Conservation (phyloP, 2,113 vertebrate species). For the Octodon degus region DNA sequence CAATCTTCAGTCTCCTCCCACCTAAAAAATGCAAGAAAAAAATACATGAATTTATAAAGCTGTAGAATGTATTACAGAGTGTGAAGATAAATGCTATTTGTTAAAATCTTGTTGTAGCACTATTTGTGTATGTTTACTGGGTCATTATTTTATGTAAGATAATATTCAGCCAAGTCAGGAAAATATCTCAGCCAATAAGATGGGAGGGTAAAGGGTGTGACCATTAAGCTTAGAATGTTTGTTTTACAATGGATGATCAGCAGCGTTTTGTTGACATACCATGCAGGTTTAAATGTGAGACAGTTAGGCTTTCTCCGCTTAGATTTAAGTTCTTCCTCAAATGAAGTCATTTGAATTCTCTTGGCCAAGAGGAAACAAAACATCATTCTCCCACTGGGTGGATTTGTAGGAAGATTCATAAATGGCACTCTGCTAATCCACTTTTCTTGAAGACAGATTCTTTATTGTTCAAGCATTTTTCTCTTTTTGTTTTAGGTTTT, state of each 20-base stretch:
- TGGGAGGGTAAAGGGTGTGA: not conserved
- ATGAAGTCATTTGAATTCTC: conserved; percentile 21
- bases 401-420: not conserved
- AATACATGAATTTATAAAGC: not conserved
- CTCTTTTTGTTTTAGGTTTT: not conserved
- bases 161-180: not conserved
- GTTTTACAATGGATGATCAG: not conserved
- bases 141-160: not conserved
- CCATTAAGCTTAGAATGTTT: not conserved
- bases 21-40: not conserved
- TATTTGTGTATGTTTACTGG: not conserved
- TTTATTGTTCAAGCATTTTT: not conserved
- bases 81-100: not conserved
- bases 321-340: conserved; percentile 17
- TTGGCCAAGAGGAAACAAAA: conserved; percentile 39
- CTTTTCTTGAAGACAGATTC: not conserved
- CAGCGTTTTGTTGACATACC: not conserved
- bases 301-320: not conserved
- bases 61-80: not conserved
- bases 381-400: not conserved
- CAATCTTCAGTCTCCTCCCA: not conserved
- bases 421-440: not conserved
- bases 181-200: not conserved
- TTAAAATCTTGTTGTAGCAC: not conserved
- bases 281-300: not conserved